These are phyloP conservation scores for Pyrgilauda ruficollis DNA, from an alignment of 2,113 vertebrate species.

Conservation along the genomic window DNA sequence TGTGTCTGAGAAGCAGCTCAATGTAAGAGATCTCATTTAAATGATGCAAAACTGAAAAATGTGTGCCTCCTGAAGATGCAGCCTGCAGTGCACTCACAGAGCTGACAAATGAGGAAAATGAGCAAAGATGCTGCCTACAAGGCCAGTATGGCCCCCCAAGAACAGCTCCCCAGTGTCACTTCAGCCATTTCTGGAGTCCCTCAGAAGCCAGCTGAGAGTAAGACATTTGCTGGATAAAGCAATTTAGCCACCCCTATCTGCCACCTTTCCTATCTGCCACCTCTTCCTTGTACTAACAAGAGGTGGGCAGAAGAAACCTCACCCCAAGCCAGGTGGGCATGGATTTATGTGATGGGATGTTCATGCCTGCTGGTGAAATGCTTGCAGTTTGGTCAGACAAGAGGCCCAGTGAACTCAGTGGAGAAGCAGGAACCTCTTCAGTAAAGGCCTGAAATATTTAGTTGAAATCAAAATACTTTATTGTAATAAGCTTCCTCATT, in stretches of 20 bases:
- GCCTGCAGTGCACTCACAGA: neutral
- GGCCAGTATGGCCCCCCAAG: rapidly evolving
- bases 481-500: neutral
- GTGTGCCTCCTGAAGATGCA: neutral
- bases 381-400: neutral
- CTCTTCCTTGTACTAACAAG: neutral
- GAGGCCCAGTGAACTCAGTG: neutral
- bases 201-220: neutral
- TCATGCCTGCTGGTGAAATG: neutral
- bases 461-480: neutral
- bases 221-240: neutral
- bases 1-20: neutral
- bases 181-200: neutral
- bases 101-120: neutral
- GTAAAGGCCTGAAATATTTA: neutral
- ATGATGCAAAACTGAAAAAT: neutral
- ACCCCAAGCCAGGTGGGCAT: neutral
- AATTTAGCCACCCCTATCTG: neutral
- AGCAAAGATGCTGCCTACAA: neutral
- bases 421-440: neutral
- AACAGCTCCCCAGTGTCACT: rapidly evolving
- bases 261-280: neutral
- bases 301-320: neutral
- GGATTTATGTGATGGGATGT: neutral
- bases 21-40: neutral